Percentiles rank a stretch among this genome's conserved stretches.
Conservation (phyloP, 2,888 invertebrate genomes). For the Eupeodes latifasciatus region DNA sequence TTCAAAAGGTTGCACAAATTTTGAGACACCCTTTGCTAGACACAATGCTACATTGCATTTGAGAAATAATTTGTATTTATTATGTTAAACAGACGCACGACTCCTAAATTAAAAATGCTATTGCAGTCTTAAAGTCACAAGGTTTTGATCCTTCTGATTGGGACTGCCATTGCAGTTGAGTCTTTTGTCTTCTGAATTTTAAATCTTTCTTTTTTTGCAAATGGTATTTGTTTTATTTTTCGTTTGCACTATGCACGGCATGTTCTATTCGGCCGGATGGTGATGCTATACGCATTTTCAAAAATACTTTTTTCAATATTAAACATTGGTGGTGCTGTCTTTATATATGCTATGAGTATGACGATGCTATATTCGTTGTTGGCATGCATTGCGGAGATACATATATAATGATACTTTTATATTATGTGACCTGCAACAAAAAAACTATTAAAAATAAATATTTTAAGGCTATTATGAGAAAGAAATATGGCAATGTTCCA, state of each 20-base stretch:
- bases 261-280: not conserved
- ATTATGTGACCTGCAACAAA: conserved; percentile 62
- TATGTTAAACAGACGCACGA: too few species aligned
- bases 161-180: too few species aligned
- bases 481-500: conserved; percentile 61
- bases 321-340: not conserved
- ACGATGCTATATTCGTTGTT: conserved; percentile 15
- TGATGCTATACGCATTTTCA: not conserved
- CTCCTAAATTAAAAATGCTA: too few species aligned
- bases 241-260: too few species aligned
- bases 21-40: too few species aligned
- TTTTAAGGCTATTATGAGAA: conserved; percentile 37
- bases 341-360: conserved; percentile 6
- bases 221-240: not conserved
- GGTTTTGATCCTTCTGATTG: too few species aligned
- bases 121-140: too few species aligned
- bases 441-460: conserved; percentile 41
- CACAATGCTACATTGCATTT: too few species aligned
- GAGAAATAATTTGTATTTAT: too few species aligned
- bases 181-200: not conserved
- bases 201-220: not conserved
- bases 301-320: not conserved
- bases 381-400: not conserved
- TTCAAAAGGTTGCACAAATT: too few species aligned
- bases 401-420: conserved; percentile 40